These are phyloP conservation scores for Cyclophora albipunctata DNA, from an alignment of 2,888 invertebrate genomes.

Conservation along the genomic window DNA sequence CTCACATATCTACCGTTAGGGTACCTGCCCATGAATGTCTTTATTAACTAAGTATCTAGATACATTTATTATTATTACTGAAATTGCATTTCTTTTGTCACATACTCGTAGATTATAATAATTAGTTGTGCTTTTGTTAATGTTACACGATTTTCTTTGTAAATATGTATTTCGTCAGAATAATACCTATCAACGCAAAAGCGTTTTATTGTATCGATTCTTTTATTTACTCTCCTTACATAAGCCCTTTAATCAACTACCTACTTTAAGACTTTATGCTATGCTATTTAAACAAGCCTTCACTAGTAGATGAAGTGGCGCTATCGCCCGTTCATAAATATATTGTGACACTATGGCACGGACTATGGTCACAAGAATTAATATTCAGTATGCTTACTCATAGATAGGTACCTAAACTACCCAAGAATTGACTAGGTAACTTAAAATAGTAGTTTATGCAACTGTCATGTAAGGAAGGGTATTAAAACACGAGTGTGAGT, in stretches of 20 bases:
- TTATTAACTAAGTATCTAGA: slow-evolving; percentile 7
- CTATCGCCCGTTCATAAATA: too few relatives aligned
- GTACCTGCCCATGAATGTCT: not conserved
- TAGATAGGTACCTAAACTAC: too few relatives aligned
- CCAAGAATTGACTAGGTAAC: too few relatives aligned
- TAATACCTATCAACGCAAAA: slow-evolving; percentile 48
- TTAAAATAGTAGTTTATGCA: too few relatives aligned
- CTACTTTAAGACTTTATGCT: not conserved
- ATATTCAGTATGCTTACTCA: too few relatives aligned
- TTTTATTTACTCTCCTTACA: slow-evolving; percentile 22
- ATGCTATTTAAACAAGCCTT: too few relatives aligned
- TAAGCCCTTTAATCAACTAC: not conserved
- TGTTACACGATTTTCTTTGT: slow-evolving; percentile 65
- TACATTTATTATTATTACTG: slow-evolving; percentile 18
- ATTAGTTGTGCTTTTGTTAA: slow-evolving; percentile 65
- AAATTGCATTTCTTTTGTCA: slow-evolving; percentile 57
- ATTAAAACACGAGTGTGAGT: too few relatives aligned
- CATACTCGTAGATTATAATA: slow-evolving; percentile 37
- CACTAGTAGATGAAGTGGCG: too few relatives aligned
- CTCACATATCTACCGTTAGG: too few relatives aligned
- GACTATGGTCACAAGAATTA: too few relatives aligned
- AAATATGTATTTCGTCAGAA: slow-evolving; percentile 68
- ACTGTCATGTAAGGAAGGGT: too few relatives aligned
- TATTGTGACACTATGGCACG: too few relatives aligned
- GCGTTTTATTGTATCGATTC: slow-evolving; percentile 43